Evolutionary conservation across 1,140 invertebrate genomes (phyloP), one percentile per base, ranked within the genome.

Genomic region (Pseudomyrmex gracilis): DNA sequence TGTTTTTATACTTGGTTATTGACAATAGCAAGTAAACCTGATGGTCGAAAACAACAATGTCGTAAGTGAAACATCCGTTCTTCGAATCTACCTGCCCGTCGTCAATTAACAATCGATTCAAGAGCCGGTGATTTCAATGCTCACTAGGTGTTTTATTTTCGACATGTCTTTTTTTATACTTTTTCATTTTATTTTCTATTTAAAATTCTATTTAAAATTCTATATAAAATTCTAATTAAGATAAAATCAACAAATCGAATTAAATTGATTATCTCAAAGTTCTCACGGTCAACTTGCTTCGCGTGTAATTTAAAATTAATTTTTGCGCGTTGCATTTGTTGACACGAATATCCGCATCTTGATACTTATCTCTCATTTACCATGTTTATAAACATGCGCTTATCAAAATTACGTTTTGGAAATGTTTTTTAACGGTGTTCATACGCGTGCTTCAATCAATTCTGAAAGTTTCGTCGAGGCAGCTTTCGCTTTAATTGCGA

Each of bases 401-500:
- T 53, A 73, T 67, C 49, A 51, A 58, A 17, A 13, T 66, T 13
- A 20, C 24, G 13, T 34, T 24, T 64, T n/a, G 43, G 55, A 53
- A 66, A 58, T 70, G 70, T 58, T n/a, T n/a, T n/a, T n/a, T 53
- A 24, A 71, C 34, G 7, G 5, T 0, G 70, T 83, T 88, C 12
- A 2, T 51, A 51, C 73, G 78, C 10, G 4, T 34, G 20, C n/a
- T 34, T 34, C 34, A 47, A 51, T 20, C 55, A 55, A 84, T 78
- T 87, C 60, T n/a, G 34, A 68, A 76, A 45, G 34, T 49, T 49
- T 71, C 34, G 34, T 66, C 43, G 64, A 55, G 45, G 57, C n/a
- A 49, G n/a, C 85, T 87, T 84, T 87, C 85, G 80, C 86, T 87
- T 53, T 63, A 78, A 87, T 84, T 84, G 60, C 17, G 17, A 9